Evolutionary conservation across 2,888 invertebrate species (phyloP).

Genomic region (Agriotes lineatus): DNA sequence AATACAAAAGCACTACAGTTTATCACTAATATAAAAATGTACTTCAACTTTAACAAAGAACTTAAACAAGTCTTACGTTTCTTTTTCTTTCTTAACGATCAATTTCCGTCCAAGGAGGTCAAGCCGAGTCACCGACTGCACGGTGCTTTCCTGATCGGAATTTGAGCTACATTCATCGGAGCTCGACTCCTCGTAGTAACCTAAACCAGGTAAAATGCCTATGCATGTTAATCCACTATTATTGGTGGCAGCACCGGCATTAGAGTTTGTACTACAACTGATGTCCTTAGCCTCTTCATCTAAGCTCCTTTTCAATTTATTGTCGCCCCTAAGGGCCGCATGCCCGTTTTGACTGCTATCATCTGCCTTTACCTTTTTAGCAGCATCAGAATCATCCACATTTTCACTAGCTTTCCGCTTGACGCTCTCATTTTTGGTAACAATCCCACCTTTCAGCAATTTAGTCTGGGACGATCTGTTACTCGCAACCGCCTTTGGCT

Average conservation of each 20-base stretch:
- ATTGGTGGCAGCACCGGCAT: conserved; percentile 27
- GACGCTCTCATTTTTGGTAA: conserved; percentile 74
- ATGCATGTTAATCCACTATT: conserved; percentile 74
- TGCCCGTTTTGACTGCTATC: conserved; percentile 29
- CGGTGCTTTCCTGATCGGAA: conserved; percentile 74
- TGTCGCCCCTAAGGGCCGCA: conserved; percentile 34
- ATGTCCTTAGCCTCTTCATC: not conserved
- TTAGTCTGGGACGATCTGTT: conserved; percentile 73
- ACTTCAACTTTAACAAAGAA: not conserved
- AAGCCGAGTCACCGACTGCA: conserved; percentile 51
- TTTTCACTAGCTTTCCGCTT: conserved; percentile 46
- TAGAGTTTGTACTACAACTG: not conserved
- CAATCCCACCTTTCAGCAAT: conserved; percentile 80
- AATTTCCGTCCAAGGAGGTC: conserved; percentile 55
- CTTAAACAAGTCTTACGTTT: conserved; percentile 30
- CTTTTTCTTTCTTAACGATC: conserved; percentile 49
- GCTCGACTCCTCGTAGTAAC: conserved; percentile 81
- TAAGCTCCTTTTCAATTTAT: not conserved
- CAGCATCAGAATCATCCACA: conserved; percentile 37
- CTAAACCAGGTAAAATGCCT: conserved; percentile 87
- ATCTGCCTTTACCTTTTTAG: conserved; percentile 37
- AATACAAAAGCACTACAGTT: not conserved
- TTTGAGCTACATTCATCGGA: conserved; percentile 77
- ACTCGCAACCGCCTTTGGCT: conserved; percentile 57
- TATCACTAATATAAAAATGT: not conserved